Percentiles rank a stretch among this genome's conserved stretches.
Evolutionary conservation across 1,140 invertebrate genomes (phyloP).

Genomic region (Anadara kagoshimensis): DNA sequence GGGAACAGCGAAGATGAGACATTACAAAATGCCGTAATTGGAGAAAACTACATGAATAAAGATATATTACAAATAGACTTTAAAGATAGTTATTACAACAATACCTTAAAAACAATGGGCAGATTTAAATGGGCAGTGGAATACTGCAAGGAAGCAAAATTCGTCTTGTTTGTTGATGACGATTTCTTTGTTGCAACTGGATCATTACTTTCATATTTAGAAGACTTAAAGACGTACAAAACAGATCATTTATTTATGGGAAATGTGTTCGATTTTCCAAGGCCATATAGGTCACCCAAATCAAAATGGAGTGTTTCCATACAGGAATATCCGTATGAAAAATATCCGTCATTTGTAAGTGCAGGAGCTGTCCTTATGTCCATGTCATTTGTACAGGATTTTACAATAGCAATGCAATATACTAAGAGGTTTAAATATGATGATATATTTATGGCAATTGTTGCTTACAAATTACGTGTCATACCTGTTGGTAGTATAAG

Average conservation of each 20-base stretch:
- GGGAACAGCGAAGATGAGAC: background rate
- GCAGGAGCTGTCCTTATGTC: conserved; percentile 15
- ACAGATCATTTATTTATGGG: background rate
- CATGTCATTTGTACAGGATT: conserved; percentile 10
- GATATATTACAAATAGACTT: conserved; percentile 21
- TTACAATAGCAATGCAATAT: conserved; percentile 15
- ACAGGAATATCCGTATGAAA: conserved; percentile 18
- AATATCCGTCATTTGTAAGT: conserved; percentile 19
- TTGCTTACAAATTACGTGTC: background rate
- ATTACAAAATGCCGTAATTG: background rate
- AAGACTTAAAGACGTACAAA: background rate
- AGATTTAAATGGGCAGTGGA: conserved; percentile 22
- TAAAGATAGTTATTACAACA: conserved; percentile 18
- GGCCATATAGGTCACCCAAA: background rate
- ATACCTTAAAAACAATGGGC: conserved; percentile 21
- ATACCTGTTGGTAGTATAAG: too few relatives aligned
- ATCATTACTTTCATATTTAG: background rate
- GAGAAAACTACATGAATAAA: background rate
- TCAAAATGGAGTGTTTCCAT: conserved; percentile 27
- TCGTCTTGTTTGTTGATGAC: conserved; percentile 21
- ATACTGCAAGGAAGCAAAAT: conserved; percentile 1
- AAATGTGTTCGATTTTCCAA: background rate
- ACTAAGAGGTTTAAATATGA: conserved; percentile 14
- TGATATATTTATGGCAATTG: conserved; percentile 28
- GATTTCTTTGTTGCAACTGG: conserved; percentile 4